Conservation (phyloP, 64 coral and sea anemone genomes). For the Stichodactyla mertensii region DNA sequence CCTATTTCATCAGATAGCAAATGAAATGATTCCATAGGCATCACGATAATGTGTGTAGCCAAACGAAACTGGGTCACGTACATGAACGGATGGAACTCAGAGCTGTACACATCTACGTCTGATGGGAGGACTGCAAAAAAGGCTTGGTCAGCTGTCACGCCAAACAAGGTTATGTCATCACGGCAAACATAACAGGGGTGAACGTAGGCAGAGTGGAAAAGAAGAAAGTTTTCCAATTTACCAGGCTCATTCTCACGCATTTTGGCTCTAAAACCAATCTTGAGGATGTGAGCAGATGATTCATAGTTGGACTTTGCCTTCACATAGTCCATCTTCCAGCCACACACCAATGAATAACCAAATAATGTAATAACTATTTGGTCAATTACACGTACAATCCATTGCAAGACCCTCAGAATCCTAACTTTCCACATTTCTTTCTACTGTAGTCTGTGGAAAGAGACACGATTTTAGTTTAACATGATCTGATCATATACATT, state of each 20-base stretch:
- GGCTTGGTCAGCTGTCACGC: not conserved
- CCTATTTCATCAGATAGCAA: slow-evolving; percentile 16
- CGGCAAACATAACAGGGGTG: not conserved
- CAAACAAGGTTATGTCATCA: slow-evolving; percentile 2
- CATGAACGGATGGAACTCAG: slow-evolving; percentile 15
- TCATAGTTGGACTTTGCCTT: not conserved
- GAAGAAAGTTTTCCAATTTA: not conserved
- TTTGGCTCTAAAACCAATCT: not conserved
- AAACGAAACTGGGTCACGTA: slow-evolving; percentile 4
- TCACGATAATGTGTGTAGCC: not conserved
- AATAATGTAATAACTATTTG: not conserved
- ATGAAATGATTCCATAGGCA: slow-evolving; percentile 27
- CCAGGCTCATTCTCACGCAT: not conserved
- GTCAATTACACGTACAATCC: not conserved
- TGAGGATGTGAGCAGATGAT: slow-evolving; percentile 6
- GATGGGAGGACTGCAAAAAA: slow-evolving; percentile 12
- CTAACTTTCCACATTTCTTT: not conserved
- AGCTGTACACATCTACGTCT: slow-evolving; percentile 24
- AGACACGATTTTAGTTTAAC: too few species aligned
- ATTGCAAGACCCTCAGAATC: not conserved
- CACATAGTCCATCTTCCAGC: not conserved
- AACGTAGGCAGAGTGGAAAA: not conserved
- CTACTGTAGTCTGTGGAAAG: too few species aligned
- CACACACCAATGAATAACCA: slow-evolving; percentile 7
- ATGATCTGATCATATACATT: too few species aligned